Conservation (phyloP, 37 sponge, comb jelly and placozoan species). For the Ephydatia muelleri region DNA sequence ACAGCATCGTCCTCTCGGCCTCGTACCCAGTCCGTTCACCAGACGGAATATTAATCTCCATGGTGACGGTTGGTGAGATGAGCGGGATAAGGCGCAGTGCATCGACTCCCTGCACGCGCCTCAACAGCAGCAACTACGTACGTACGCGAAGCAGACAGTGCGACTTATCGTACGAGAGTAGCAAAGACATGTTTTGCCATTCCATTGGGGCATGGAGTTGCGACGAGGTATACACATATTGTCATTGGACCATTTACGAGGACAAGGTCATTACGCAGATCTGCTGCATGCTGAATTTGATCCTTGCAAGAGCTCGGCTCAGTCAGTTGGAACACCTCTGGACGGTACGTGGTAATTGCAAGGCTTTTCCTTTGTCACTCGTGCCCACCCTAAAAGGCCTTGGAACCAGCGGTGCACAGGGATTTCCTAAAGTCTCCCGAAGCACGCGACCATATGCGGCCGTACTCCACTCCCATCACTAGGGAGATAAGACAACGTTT, state of each 20-base stretch:
- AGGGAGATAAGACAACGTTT: conserved; percentile 29
- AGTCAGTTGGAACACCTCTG: conserved; percentile 57
- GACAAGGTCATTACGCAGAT: conserved; percentile 23
- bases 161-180: conserved; percentile 44
- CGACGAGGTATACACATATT: conserved; percentile 32
- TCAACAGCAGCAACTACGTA: conserved; percentile 17
- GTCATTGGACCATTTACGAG: neutral
- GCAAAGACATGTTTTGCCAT: conserved; percentile 46
- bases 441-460: neutral
- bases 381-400: conserved; percentile 11
- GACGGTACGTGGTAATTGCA: conserved; percentile 39
- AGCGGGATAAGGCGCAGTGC: conserved; percentile 16
- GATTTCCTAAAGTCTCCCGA: conserved; percentile 25
- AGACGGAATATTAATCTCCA: neutral
- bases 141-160: conserved; percentile 45
- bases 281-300: conserved; percentile 24
- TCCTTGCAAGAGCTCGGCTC: conserved; percentile 48
- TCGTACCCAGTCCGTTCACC: neutral
- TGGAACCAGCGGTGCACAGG: conserved; percentile 52
- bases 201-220: conserved; percentile 47
- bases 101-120: conserved; percentile 19
- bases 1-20: neutral
- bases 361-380: neutral
- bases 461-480: conserved; percentile 61
- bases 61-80: neutral